Conservation (phyloP, 1,140 invertebrate genomes). For the Eupristina koningsbergeri region DNA sequence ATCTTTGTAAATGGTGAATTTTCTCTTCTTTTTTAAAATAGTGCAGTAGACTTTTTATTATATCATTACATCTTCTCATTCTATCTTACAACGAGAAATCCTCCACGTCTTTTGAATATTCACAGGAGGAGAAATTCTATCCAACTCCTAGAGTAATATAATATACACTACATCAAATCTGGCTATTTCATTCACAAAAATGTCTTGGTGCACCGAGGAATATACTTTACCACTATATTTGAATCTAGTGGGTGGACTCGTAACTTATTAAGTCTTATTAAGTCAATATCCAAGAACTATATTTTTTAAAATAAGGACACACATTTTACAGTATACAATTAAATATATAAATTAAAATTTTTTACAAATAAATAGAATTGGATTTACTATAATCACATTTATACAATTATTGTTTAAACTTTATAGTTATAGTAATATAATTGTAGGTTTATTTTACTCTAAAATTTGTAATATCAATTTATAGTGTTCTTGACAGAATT, state of each 20-base stretch:
- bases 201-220: not conserved
- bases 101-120: slow-evolving; percentile 36
- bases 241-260: not conserved
- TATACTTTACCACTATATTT: not conserved
- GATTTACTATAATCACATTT: too few relatives aligned
- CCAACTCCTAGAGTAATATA: not conserved
- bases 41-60: slow-evolving; percentile 12
- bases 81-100: slow-evolving; percentile 5
- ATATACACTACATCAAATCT: not conserved
- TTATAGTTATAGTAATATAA: too few relatives aligned
- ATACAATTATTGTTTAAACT: too few relatives aligned
- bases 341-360: not conserved
- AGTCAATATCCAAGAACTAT: too few relatives aligned
- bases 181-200: not conserved
- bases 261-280: too few relatives aligned
- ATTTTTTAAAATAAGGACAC: too few relatives aligned
- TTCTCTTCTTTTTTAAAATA: not conserved
- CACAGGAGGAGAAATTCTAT: slow-evolving; percentile 5
- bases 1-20: slow-evolving; percentile 47
- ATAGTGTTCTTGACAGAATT: too few relatives aligned
- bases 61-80: slow-evolving; percentile 31
- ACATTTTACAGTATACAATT: too few relatives aligned
- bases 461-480: too few relatives aligned
- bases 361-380: not conserved
- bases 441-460: too few relatives aligned